Conservation (phyloP, 2,888 invertebrate species). For the Furcula furcula region DNA sequence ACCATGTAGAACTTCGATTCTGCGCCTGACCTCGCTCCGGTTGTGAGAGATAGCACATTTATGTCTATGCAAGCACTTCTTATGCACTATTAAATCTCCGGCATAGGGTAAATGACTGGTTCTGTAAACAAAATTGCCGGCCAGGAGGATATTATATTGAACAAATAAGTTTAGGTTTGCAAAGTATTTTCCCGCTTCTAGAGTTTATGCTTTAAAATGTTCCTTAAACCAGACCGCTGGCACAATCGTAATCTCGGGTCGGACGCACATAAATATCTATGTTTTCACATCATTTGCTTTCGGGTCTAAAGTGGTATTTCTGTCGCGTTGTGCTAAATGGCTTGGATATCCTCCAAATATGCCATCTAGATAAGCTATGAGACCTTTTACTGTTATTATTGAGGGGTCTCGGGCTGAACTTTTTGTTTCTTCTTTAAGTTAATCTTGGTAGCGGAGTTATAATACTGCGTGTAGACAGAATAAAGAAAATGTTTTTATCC, state of each 20-base stretch:
- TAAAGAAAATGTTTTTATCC: conserved; percentile 19
- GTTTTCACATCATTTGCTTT: conserved; percentile 71
- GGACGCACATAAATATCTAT: conserved; percentile 50
- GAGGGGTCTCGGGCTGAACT: conserved; percentile 42
- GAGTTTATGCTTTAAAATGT: conserved; percentile 14
- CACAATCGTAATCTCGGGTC: conserved; percentile 32
- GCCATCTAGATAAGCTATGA: conserved; percentile 68
- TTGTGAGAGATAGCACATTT: no score
- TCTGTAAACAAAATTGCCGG: no score
- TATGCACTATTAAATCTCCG: no score
- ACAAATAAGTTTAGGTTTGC: no score
- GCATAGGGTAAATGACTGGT: no score
- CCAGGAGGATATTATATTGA: no score
- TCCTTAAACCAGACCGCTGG: conserved; percentile 18
- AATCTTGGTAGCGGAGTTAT: conserved; percentile 16
- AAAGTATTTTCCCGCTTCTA: no score
- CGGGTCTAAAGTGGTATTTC: conserved; percentile 63
- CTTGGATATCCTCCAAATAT: conserved; percentile 73
- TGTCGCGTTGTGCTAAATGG: conserved; percentile 68
- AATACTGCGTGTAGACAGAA: conserved; percentile 6
- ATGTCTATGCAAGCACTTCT: no score
- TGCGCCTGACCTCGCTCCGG: no score
- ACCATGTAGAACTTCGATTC: no score
- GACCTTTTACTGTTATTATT: conserved; percentile 66
- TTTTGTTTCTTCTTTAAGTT: conserved; percentile 41